Conservation (phyloP, 1,140 invertebrate genomes). For the Nasonia longicornis region DNA sequence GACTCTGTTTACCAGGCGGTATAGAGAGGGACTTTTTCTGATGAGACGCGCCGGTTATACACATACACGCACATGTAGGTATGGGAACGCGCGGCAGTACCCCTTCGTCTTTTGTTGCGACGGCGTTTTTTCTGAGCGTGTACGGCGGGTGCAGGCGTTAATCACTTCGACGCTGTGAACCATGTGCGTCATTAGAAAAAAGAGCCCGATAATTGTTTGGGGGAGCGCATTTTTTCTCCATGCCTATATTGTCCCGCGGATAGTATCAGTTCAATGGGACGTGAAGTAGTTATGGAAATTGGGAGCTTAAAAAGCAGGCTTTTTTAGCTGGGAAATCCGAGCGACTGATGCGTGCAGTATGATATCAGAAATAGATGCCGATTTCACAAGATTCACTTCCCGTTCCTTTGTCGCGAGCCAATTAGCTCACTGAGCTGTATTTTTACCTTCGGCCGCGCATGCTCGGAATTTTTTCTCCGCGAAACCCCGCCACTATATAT, state of each 20-base stretch:
- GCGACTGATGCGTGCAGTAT: no score
- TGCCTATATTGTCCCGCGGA: no score
- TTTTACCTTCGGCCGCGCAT: background rate
- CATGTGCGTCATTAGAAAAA: constrained; percentile 22
- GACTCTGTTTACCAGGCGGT: background rate
- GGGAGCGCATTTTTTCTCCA: constrained; percentile 7
- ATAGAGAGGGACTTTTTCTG: constrained; percentile 15
- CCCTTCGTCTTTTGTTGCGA: constrained; percentile 18
- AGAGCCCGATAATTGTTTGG: constrained; percentile 18
- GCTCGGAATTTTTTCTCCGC: background rate
- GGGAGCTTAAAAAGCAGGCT: background rate
- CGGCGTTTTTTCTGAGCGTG: constrained; percentile 8
- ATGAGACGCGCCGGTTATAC: background rate
- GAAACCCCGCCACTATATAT: background rate
- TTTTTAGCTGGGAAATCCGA: background rate
- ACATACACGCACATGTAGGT: background rate
- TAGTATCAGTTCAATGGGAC: background rate
- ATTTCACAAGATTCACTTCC: no score
- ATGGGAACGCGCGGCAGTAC: constrained; percentile 10
- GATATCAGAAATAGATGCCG: no score
- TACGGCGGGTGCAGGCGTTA: background rate
- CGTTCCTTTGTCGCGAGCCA: background rate
- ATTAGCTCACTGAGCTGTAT: background rate
- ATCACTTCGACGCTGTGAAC: constrained; percentile 12
- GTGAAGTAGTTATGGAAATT: background rate